Percentiles rank a stretch among this genome's conserved stretches.
Conservation (phyloP, 2,888 invertebrate species). For the Aphodius granarius region DNA sequence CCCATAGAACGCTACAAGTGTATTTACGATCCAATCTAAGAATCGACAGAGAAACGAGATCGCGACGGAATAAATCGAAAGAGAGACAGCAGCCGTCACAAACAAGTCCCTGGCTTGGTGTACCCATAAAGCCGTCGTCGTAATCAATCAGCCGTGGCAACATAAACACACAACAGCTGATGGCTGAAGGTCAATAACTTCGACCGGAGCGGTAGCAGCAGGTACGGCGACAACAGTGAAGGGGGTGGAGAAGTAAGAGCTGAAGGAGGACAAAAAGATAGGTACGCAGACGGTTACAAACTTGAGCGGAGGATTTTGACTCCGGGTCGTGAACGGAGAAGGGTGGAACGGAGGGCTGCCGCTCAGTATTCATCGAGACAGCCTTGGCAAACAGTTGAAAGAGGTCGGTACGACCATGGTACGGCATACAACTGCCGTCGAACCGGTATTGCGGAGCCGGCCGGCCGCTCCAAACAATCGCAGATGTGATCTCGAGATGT, state of each 20-base stretch:
- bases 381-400: not conserved
- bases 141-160: slow-evolving; percentile 21
- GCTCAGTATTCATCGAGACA: not conserved
- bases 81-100: not conserved
- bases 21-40: not conserved
- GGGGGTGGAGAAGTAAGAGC: no score
- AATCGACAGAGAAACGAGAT: not conserved
- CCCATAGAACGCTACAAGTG: not conserved
- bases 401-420: not conserved
- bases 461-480: not conserved
- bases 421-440: not conserved
- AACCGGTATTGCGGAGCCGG: not conserved
- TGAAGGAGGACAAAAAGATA: not conserved
- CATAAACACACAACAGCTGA: slow-evolving; percentile 41
- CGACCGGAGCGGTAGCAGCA: slow-evolving; percentile 23
- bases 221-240: not conserved
- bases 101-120: not conserved
- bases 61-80: not conserved
- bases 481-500: not conserved
- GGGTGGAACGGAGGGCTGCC: not conserved
- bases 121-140: not conserved
- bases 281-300: not conserved
- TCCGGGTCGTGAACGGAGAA: not conserved
- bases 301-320: not conserved
- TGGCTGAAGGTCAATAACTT: slow-evolving; percentile 40